Conservation (phyloP, 2,888 invertebrate genomes). For the Arge pagana region DNA sequence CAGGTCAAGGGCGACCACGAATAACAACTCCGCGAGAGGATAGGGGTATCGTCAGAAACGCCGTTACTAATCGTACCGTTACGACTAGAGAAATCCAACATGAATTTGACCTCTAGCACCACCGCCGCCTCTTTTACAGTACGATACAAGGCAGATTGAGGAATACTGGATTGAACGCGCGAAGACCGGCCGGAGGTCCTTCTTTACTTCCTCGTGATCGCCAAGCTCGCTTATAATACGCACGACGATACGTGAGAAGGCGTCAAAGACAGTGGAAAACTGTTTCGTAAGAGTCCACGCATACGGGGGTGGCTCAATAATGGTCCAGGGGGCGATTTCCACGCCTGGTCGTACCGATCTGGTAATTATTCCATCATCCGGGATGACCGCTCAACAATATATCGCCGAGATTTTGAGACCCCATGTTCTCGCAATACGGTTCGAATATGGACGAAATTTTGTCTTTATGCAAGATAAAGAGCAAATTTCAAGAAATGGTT, state of each 20-base stretch:
- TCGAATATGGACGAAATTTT: conserved; percentile 21
- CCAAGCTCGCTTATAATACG: conserved; percentile 2
- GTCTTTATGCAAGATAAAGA: conserved; percentile 25
- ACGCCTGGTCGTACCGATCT: not conserved
- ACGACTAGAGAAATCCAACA: not conserved
- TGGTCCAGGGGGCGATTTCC: not conserved
- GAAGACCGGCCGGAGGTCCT: conserved; percentile 1
- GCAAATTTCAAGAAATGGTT: too few species aligned
- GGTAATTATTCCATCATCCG: not conserved
- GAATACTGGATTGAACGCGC: not conserved
- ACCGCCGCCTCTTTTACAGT: not conserved
- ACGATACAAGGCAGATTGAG: not conserved
- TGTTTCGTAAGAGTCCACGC: not conserved
- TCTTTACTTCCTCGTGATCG: not conserved
- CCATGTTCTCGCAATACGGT: conserved; percentile 12
- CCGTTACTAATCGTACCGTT: not conserved
- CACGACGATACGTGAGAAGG: conserved; percentile 3
- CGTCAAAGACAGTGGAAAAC: conserved; percentile 3
- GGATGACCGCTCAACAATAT: conserved; percentile 20
- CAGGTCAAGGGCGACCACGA: conserved; percentile 2
- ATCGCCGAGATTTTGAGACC: conserved; percentile 24
- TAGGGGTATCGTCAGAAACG: conserved; percentile 3
- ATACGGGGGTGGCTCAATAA: conserved; percentile 3
- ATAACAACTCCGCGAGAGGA: conserved; percentile 1
- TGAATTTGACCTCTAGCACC: not conserved